These are phyloP conservation scores for Onthophagus taurus DNA, from an alignment of 1,140 invertebrate genomes.

Conservation along the genomic window DNA sequence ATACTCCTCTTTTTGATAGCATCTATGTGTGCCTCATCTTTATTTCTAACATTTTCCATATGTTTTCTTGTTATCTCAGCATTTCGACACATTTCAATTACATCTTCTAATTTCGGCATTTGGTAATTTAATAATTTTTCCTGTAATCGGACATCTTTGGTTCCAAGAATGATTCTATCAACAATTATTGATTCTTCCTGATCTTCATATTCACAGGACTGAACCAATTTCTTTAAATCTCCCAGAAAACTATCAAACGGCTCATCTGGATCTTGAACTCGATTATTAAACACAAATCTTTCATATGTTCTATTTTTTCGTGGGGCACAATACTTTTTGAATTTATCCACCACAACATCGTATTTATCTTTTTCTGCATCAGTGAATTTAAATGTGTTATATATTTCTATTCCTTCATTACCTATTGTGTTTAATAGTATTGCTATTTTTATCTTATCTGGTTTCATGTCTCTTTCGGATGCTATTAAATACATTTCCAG, in stretches of 20 bases:
- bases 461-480: conserved; percentile 9
- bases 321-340: conserved; percentile 25
- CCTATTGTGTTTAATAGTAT: conserved; percentile 19
- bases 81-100: conserved; percentile 22
- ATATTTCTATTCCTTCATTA: conserved; percentile 16
- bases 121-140: conserved; percentile 27
- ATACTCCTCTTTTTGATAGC: background rate
- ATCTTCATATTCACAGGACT: conserved; percentile 23
- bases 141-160: conserved; percentile 24
- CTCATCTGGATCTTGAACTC: conserved; percentile 24
- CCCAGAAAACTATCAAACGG: conserved; percentile 26
- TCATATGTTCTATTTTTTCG: conserved; percentile 14
- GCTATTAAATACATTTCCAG: conserved; percentile 19
- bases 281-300: conserved; percentile 24
- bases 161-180: conserved; percentile 30
- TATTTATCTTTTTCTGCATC: conserved; percentile 15
- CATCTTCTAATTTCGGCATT: conserved; percentile 23
- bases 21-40: background rate
- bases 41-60: conserved; percentile 6
- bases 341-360: conserved; percentile 18
- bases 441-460: conserved; percentile 14
- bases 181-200: conserved; percentile 26
- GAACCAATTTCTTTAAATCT: conserved; percentile 23
- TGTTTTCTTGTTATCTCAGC: conserved; percentile 4
- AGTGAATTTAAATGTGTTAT: conserved; percentile 18